phyloP scores from a whole-genome alignment of 2,888 invertebrate species.

The Cyclophora punctaria region DNA sequence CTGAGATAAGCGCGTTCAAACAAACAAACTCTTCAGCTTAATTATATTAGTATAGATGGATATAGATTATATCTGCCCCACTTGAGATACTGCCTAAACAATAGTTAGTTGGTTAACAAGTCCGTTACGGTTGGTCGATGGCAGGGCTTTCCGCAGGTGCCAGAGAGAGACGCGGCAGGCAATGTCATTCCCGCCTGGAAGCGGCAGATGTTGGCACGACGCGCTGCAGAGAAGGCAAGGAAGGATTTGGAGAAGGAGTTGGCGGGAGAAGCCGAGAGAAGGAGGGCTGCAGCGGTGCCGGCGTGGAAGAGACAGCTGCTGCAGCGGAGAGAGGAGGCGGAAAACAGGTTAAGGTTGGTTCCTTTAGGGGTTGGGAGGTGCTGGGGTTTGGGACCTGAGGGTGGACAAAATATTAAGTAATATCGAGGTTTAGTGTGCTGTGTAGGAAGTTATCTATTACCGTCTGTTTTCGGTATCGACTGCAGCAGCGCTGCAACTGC shows the following conservation, averaged over 20 bases:
- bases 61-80: neutral
- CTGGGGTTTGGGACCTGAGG: no score
- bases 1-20: no score
- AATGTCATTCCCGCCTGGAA: slow-evolving; percentile 96
- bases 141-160: slow-evolving; percentile 81
- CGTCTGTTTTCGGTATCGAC: no score
- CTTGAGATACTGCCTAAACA: slow-evolving; percentile 5
- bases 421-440: no score
- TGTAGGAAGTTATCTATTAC: no score
- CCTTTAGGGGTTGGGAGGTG: slow-evolving; percentile 1
- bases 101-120: slow-evolving; percentile 18
- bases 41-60: no score
- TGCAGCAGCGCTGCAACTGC: no score
- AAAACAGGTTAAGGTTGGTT: slow-evolving; percentile 82
- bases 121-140: slow-evolving; percentile 56
- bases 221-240: slow-evolving; percentile 94
- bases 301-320: slow-evolving; percentile 95
- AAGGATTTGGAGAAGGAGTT: slow-evolving; percentile 92
- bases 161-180: slow-evolving; percentile 90
- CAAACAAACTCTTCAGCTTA: no score
- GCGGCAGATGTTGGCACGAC: slow-evolving; percentile 94
- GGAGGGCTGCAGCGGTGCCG: slow-evolving; percentile 89
- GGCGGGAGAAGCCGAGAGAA: slow-evolving; percentile 87
- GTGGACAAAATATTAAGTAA: no score
- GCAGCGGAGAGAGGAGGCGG: slow-evolving; percentile 85